Conservation (phyloP, 2,113 vertebrate genomes). For the Podarcis muralis region DNA sequence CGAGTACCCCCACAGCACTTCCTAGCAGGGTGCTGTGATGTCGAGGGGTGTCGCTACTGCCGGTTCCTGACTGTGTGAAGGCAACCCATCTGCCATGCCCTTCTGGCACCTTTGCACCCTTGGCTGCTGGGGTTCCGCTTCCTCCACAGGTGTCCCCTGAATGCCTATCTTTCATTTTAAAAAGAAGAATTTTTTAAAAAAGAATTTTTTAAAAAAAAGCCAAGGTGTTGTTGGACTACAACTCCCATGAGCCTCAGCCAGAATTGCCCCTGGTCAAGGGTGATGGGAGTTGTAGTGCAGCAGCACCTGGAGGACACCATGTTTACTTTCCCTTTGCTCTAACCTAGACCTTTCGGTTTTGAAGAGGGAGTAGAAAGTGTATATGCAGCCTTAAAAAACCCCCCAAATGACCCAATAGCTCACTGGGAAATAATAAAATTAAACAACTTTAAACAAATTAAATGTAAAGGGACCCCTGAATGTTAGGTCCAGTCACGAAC, state of each 20-base stretch:
- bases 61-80: not conserved
- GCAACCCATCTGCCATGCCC: accelerated
- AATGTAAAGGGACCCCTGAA: no score
- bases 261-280: not conserved
- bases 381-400: not conserved
- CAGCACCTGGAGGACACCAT: not conserved
- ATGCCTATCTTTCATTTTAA: not conserved
- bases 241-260: not conserved
- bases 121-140: not conserved
- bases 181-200: not conserved
- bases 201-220: no score
- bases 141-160: not conserved
- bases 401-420: no score
- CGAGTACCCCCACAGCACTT: not conserved
- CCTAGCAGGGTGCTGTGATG: not conserved
- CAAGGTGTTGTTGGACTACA: no score
- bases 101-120: not conserved
- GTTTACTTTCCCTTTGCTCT: not conserved
- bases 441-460: not conserved
- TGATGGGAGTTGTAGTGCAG: not conserved
- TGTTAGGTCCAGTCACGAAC: no score
- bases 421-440: not conserved
- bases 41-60: not conserved
- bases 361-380: not conserved
- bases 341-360: not conserved